phyloP scores from a whole-genome alignment of 2,113 vertebrate species.

The Ondatra zibethicus region DNA sequence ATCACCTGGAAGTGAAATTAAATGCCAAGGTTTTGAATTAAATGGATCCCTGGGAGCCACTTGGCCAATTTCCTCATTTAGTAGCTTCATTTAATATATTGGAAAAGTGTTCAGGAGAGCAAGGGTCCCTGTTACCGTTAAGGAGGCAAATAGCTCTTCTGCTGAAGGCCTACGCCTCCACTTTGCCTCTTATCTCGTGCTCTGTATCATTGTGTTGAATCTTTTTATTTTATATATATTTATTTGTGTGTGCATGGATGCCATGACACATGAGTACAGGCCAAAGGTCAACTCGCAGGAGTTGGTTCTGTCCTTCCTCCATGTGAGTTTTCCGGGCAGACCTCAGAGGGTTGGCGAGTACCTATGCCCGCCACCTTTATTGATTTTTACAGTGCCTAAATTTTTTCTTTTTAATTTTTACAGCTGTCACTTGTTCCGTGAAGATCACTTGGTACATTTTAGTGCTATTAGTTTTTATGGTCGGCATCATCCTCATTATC shows the following conservation, averaged over 20 bases:
- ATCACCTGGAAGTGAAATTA: not conserved
- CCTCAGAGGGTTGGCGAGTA: too few relatives aligned
- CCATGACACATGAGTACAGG: not conserved
- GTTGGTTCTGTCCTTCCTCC: not conserved
- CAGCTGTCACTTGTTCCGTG: constrained; percentile 81
- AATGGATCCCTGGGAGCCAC: not conserved
- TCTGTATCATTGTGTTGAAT: constrained; percentile 47
- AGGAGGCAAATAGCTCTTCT: not conserved
- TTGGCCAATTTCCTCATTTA: not conserved
- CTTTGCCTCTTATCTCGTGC: not conserved
- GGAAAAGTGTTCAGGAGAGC: constrained; percentile 11
- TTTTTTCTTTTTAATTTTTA: constrained; percentile 63
- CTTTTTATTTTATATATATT: constrained; percentile 49
- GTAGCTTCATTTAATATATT: not conserved
- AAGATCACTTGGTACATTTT: constrained; percentile 85
- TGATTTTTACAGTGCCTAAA: not conserved
- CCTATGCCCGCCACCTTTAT: not conserved
- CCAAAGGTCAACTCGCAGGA: not conserved
- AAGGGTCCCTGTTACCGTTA: not conserved
- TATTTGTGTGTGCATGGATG: not conserved
- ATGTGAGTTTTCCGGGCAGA: too few relatives aligned
- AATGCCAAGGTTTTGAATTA: constrained; percentile 4
- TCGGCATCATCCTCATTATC: constrained; percentile 70
- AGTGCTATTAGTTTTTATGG: constrained; percentile 81
- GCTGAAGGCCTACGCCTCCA: not conserved